Base-by-base conservation (phyloP, 1,140 invertebrate genomes). In the Luehdorfia chinensis region DNA sequence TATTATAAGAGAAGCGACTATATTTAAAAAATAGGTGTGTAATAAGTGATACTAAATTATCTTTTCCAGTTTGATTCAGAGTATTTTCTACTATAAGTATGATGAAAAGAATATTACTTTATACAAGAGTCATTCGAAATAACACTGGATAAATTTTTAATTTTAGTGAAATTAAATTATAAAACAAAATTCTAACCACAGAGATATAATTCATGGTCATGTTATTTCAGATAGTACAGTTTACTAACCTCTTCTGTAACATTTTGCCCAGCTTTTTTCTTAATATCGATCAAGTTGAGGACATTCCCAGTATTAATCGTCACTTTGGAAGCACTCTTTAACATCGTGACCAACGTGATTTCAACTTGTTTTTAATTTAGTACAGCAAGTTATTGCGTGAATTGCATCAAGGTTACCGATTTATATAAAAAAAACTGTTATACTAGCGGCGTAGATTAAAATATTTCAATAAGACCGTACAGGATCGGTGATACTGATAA, bases 221-320 rank as follows among this genome's bases (percentile, higher is more conserved):
- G n/a, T n/a, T n/a, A n/a, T n/a, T n/a, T n/a, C n/a, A n/a, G n/a
- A n/a, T n/a, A n/a, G n/a, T n/a, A n/a, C n/a, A 39, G 7, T 31
- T 21, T 18, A 68, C 78, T 69, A 60, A 95, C 95, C 90, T 97
- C 95, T 76, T 96, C 93, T 31, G 92, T 92, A 13, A 95, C 91
- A 84, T 91, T 93, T 72, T 94, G 92, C 54, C 92, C 93, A 41
- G 93, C 92, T 74, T 95, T 95, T 77, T 93, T 93, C 69, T 94
- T 95, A 11, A 95, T 88, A 67, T 95, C 91, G 70, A 94, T 93
- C 47, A 94, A 90, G 59, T 91, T 92, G 19, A 97, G 88, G 54
- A 97, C 94, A 85, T 97, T 97, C 44, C 95, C 95, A 21, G 95
- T 96, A 63, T 94, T 93, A 47, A 96, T 90, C 52, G 89, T 87